A percentile compares a stretch with the other conserved stretches of the same genome.
phyloP scores from a whole-genome alignment of 2,888 invertebrate genomes.

The Zaprionus bogoriensis region DNA sequence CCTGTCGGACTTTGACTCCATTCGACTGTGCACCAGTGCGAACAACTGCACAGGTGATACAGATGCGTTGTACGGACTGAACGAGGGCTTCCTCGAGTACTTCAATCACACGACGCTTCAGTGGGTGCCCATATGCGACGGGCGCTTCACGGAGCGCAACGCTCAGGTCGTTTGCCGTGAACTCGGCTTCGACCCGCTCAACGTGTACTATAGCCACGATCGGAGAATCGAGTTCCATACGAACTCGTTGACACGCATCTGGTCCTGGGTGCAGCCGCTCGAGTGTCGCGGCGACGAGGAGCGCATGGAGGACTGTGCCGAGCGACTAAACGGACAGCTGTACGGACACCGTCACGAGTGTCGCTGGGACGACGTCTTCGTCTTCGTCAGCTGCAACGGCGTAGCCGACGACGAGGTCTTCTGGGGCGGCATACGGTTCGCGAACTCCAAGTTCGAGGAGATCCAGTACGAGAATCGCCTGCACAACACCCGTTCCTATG shows the following conservation, averaged over 20 bases:
- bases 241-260: constrained; percentile 92
- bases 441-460: constrained; percentile 94
- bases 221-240: constrained; percentile 94
- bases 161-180: constrained; percentile 98
- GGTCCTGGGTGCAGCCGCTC: constrained; percentile 97
- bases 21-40: constrained; percentile 90
- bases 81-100: constrained; percentile 96
- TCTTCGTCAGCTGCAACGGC: constrained; percentile 95
- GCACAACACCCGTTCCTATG: constrained; percentile 91
- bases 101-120: constrained; percentile 97
- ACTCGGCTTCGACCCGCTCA: constrained; percentile 93
- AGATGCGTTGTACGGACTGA: constrained; percentile 82
- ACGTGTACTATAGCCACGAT: constrained; percentile 94
- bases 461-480: constrained; percentile 91
- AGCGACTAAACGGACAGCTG: constrained; percentile 94
- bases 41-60: constrained; percentile 86
- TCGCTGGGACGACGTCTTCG: constrained; percentile 94
- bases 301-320: constrained; percentile 91
- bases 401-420: constrained; percentile 86
- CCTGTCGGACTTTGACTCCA: constrained; percentile 84
- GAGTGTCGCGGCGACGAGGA: constrained; percentile 91
- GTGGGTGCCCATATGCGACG: constrained; percentile 98
- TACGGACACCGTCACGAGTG: constrained; percentile 93
- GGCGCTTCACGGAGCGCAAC: constrained; percentile 96
- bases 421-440: constrained; percentile 98